Evolutionary conservation across 1,140 invertebrate genomes (phyloP), one percentile per base, ranked within the genome.

Genomic region (Sycophila sp.): DNA sequence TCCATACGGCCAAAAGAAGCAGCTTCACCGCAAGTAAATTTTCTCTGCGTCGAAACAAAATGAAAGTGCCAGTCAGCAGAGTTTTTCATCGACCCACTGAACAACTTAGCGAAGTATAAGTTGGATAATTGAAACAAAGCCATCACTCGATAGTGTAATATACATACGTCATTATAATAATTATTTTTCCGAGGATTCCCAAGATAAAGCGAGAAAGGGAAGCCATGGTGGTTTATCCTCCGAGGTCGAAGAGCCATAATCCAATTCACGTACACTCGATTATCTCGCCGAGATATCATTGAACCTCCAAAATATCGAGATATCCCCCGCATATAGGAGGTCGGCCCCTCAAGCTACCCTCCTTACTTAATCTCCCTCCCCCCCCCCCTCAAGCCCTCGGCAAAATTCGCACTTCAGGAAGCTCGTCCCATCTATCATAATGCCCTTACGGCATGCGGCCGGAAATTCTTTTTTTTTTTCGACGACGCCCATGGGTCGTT

Each of bases 381-480:
- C 8, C n/a, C n/a, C n/a, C n/a, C n/a, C n/a, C n/a, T n/a, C n/a
- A n/a, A n/a, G n/a, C n/a, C n/a, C 56, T 19, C 24, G 11, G 26
- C 30, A 17, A 63, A 63, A 49, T 63, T 63, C 60, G 36, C 60
- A 63, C 60, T 63, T 49, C 34, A 24, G 34, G 58, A 60, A 45
- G 40, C 38, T 42, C 58, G 5, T 60, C 38, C 58, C 58, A 55
- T 26, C 32, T 24, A 34, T 34, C 42, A 47, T 38, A 38, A 58
- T 58, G 34, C 55, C 34, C 15, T 4, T 40, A 7, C 10, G 30
- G 30, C 53, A 28, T 34, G 53, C 42, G 19, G 13, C 17, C 8
- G 24, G 40, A 56, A 30, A 6, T 30, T 56, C 19, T 58, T 58
- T 58, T 38, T 38, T 36, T 1, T 38, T 19, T 4, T 24, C 17